Percentiles rank a stretch among this genome's conserved stretches.
Evolutionary conservation across 2,888 invertebrate species (phyloP).

Genomic region (Neria commutata): DNA sequence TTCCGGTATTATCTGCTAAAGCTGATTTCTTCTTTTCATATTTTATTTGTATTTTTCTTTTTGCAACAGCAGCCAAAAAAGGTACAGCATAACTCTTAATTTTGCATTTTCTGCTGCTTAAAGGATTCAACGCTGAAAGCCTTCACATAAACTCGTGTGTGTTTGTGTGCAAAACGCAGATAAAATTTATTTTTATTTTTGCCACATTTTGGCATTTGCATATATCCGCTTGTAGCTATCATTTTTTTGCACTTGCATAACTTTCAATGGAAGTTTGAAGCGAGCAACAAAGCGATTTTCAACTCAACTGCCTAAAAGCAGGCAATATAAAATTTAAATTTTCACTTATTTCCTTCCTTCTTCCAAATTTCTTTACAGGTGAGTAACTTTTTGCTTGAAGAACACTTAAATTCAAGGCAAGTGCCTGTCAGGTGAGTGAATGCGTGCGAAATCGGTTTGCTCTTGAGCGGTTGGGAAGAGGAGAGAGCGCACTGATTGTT

Average conservation of each 20-base stretch:
- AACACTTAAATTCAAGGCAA: no score
- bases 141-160: background rate
- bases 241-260: background rate
- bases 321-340: background rate
- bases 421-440: no score
- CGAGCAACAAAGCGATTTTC: background rate
- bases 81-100: background rate
- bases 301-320: background rate
- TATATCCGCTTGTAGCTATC: no score
- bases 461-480: no score
- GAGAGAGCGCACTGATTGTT: no score
- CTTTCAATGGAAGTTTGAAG: background rate
- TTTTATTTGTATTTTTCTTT: no score
- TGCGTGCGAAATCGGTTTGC: no score
- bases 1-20: slow-evolving; percentile 18
- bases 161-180: background rate
- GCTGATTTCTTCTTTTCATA: slow-evolving; percentile 20
- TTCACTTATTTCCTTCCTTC: slow-evolving; percentile 14
- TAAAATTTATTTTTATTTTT: background rate
- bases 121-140: background rate
- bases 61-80: background rate
- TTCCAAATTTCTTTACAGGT: slow-evolving; percentile 42
- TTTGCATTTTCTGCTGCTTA: background rate
- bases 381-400: no score
- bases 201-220: no score